phyloP scores from a whole-genome alignment of 2,113 vertebrate genomes.

The Empidonax traillii region DNA sequence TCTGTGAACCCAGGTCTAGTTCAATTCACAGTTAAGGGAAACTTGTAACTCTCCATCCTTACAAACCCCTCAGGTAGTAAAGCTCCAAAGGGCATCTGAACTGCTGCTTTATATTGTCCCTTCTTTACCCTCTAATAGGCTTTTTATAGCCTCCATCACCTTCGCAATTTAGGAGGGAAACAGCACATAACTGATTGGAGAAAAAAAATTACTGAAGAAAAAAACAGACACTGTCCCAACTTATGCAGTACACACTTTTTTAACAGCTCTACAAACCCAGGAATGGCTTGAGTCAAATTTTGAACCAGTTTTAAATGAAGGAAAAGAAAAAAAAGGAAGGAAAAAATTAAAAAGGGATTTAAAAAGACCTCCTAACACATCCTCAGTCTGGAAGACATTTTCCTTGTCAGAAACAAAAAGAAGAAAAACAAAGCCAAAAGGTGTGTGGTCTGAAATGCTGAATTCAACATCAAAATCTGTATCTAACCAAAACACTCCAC shows the following conservation, averaged over 20 bases:
- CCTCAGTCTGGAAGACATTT: not conserved
- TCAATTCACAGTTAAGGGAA: not conserved
- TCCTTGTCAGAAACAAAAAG: not conserved
- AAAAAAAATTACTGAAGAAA: not conserved
- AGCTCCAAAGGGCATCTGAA: not conserved
- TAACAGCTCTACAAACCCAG: not conserved
- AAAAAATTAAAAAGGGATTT: fast-evolving
- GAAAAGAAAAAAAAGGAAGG: not conserved
- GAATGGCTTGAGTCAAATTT: not conserved
- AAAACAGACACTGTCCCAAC: not conserved
- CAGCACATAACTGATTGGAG: not conserved
- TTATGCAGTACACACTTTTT: not conserved
- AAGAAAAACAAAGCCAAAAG: not conserved
- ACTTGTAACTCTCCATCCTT: not conserved
- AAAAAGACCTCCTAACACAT: not conserved
- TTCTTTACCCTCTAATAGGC: not conserved
- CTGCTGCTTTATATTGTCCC: not conserved
- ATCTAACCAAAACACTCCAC: not conserved
- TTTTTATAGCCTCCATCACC: not conserved
- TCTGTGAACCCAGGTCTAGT: not conserved
- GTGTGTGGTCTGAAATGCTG: not conserved
- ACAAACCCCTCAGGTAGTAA: not conserved
- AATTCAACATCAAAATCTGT: not conserved
- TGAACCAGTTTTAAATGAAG: not conserved
- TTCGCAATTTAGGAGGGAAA: slow-evolving; percentile 8